Percentiles rank a stretch among this genome's conserved stretches.
phyloP scores from a whole-genome alignment of 2,888 invertebrate genomes.

The Cecidostiba fungosa region DNA sequence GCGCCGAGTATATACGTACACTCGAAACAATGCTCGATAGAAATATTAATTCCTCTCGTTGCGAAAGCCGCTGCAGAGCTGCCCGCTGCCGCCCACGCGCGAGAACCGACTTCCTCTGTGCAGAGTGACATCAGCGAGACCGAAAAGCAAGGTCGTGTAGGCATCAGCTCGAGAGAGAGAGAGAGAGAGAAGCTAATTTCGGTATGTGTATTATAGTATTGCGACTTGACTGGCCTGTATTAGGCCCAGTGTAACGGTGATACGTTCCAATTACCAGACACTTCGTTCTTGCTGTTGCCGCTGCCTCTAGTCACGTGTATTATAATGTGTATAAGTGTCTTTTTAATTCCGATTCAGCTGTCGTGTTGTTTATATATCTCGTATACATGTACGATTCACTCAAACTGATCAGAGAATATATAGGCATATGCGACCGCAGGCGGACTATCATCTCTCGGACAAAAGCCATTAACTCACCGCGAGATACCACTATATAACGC shows the following conservation, averaged over 20 bases:
- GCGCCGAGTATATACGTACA: slow-evolving; percentile 59
- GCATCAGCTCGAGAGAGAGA: too few relatives aligned
- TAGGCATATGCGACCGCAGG: not conserved
- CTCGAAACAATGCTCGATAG: slow-evolving; percentile 73
- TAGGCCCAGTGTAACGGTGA: not conserved
- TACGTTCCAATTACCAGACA: not conserved
- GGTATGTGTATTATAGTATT: too few relatives aligned
- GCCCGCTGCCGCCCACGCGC: not conserved
- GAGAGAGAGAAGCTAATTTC: too few relatives aligned
- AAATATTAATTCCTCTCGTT: slow-evolving; percentile 71
- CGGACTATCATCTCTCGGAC: not conserved
- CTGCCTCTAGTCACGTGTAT: too few relatives aligned
- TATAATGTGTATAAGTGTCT: too few relatives aligned
- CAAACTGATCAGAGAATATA: too few relatives aligned
- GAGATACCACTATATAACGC: not conserved
- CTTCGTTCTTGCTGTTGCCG: too few relatives aligned
- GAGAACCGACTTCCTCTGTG: not conserved
- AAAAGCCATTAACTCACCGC: not conserved
- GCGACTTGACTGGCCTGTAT: too few relatives aligned
- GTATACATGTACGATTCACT: not conserved
- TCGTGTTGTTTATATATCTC: not conserved
- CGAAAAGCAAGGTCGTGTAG: not conserved
- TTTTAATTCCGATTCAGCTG: not conserved
- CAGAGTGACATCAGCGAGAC: not conserved
- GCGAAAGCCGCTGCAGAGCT: not conserved